Percentiles rank a stretch among this genome's conserved stretches.
Conservation (phyloP, 1,140 invertebrate genomes). For the Drosophila bipectinata region DNA sequence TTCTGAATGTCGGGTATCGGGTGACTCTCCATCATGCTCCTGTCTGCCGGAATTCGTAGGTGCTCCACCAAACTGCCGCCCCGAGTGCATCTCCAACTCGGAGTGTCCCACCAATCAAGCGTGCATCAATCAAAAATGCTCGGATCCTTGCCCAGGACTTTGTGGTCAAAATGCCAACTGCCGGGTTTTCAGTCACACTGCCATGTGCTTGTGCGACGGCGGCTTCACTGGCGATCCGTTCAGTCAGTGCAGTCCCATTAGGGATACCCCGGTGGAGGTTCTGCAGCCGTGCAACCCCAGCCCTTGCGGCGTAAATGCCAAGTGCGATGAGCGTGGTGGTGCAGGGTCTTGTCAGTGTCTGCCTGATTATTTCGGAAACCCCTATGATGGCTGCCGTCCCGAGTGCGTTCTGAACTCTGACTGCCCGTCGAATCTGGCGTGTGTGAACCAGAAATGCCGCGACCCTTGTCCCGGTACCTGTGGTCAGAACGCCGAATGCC, state of each 20-base stretch:
- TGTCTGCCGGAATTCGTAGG: slow-evolving; percentile 90
- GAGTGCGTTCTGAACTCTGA: slow-evolving; percentile 91
- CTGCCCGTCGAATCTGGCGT: slow-evolving; percentile 88
- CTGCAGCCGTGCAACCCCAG: slow-evolving; percentile 85
- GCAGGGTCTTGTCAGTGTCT: slow-evolving; percentile 90
- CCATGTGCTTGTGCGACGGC: slow-evolving; percentile 84
- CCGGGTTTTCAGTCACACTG: slow-evolving; percentile 82
- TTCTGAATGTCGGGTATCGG: slow-evolving; percentile 87
- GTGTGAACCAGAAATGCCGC: slow-evolving; percentile 90
- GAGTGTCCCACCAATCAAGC: slow-evolving; percentile 93
- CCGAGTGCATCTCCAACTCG: slow-evolving; percentile 91
- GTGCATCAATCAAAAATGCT: slow-evolving; percentile 87
- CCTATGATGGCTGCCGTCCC: slow-evolving; percentile 89
- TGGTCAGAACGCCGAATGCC: slow-evolving; percentile 88
- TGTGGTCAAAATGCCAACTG: slow-evolving; percentile 74
- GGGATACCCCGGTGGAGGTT: slow-evolving; percentile 82
- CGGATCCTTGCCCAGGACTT: slow-evolving; percentile 80
- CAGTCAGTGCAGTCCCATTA: slow-evolving; percentile 87
- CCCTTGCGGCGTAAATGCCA: slow-evolving; percentile 90
- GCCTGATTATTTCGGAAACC: slow-evolving; percentile 89
- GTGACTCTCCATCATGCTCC: slow-evolving; percentile 88
- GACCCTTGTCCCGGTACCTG: slow-evolving; percentile 92
- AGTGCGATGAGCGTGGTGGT: slow-evolving; percentile 88
- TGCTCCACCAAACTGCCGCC: slow-evolving; percentile 90
- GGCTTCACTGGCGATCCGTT: slow-evolving; percentile 85